Percentiles rank a stretch among this genome's conserved stretches.
Conservation (phyloP, 1,140 invertebrate genomes). For the Ctenoplectra terminalis region DNA sequence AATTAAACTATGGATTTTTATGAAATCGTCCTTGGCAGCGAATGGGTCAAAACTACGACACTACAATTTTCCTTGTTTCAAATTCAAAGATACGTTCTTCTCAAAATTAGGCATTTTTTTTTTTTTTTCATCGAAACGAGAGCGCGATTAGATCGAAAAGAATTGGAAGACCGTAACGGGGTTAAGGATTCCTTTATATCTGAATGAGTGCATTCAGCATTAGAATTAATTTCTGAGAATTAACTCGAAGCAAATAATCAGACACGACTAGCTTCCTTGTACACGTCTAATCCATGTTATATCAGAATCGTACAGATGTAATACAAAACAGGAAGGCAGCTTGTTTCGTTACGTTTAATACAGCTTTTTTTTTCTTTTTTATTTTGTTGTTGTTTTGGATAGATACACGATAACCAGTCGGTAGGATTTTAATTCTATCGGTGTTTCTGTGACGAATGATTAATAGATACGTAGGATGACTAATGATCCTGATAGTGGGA, state of each 20-base stretch:
- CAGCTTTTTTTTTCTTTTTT: too few species aligned
- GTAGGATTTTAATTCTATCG: conserved; percentile 17
- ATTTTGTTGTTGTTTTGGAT: too few species aligned
- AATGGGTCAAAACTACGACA: too few species aligned
- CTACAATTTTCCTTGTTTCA: too few species aligned
- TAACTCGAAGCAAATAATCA: conserved; percentile 42
- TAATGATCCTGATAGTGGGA: background rate
- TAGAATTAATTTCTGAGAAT: conserved; percentile 1
- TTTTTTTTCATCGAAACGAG: too few species aligned
- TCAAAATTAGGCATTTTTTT: too few species aligned
- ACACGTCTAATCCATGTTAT: background rate
- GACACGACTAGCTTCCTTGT: conserved; percentile 34
- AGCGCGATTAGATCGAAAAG: too few species aligned
- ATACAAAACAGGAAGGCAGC: background rate
- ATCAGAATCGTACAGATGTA: background rate
- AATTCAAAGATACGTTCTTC: too few species aligned
- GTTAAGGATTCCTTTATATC: background rate
- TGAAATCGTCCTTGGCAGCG: too few species aligned
- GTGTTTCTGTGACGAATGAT: conserved; percentile 10
- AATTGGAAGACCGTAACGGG: too few species aligned
- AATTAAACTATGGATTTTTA: too few species aligned
- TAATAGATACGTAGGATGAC: background rate
- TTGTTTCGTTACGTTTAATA: conserved; percentile 10
- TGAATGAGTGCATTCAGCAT: background rate
- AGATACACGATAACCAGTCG: background rate